A percentile compares a stretch with the other conserved stretches of the same genome.
Evolutionary conservation across 2,113 vertebrate species (phyloP).

Genomic region (Pycnonotus jocosus): DNA sequence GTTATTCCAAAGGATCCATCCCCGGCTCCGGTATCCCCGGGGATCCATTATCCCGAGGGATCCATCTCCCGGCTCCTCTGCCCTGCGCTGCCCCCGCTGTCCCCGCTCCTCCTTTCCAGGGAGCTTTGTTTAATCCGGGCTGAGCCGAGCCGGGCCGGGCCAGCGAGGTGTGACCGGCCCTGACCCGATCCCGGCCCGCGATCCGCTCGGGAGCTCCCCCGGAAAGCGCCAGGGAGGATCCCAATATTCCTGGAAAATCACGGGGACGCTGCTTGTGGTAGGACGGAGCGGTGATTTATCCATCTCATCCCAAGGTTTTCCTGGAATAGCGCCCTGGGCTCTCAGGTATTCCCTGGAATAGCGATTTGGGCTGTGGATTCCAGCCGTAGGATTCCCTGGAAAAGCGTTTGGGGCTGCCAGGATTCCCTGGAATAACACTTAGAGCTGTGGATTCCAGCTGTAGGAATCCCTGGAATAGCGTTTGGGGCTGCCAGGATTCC

Average conservation of each 20-base stretch:
- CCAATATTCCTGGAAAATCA: rapidly evolving
- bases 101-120: not conserved
- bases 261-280: rapidly evolving
- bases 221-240: rapidly evolving
- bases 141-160: not conserved
- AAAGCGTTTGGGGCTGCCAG: rapidly evolving
- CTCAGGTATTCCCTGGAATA: not conserved
- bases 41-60: not conserved
- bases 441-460: not conserved
- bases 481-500: not conserved
- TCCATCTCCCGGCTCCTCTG: not conserved
- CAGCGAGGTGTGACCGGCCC: not conserved
- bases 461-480: not conserved
- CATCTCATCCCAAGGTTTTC: rapidly evolving
- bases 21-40: not conserved
- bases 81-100: not conserved
- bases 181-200: rapidly evolving
- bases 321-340: not conserved
- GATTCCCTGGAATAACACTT: not conserved
- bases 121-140: not conserved
- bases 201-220: not conserved
- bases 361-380: rapidly evolving
- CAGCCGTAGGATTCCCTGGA: not conserved
- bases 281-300: rapidly evolving
- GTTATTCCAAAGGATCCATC: not conserved